A percentile compares a stretch with the other conserved stretches of the same genome.
Evolutionary conservation across 2,113 vertebrate genomes (phyloP).

Genomic region (Tachysurus vachellii): DNA sequence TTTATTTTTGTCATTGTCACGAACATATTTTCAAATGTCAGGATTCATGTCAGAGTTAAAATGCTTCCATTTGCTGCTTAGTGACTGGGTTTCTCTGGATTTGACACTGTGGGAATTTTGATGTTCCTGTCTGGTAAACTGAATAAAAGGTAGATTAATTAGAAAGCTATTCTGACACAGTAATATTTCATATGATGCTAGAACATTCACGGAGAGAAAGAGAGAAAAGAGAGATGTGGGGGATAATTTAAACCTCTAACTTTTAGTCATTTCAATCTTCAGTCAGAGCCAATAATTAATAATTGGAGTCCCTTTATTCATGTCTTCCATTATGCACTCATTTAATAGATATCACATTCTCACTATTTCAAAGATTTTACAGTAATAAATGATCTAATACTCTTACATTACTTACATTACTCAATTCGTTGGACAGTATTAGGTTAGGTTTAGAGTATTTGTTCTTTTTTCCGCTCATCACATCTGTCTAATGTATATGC

Average conservation of each 20-base stretch:
- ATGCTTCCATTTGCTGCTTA: background rate
- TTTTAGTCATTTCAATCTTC: conserved; percentile 36
- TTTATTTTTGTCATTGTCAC: background rate
- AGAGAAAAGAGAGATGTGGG: conserved; percentile 18
- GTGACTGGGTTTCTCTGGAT: background rate
- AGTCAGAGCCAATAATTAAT: conserved; percentile 44
- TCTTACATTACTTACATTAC: background rate
- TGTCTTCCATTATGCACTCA: conserved; percentile 2
- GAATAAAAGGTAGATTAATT: background rate
- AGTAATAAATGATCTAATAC: conserved; percentile 30
- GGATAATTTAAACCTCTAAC: conserved; percentile 49
- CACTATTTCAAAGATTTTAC: conserved; percentile 3
- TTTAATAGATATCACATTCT: conserved; percentile 9
- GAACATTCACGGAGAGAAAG: background rate
- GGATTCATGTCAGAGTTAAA: background rate
- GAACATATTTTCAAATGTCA: background rate
- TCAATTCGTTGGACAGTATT: background rate
- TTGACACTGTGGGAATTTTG: background rate
- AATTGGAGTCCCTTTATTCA: conserved; percentile 41
- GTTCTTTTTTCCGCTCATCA: background rate
- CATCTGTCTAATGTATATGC: background rate
- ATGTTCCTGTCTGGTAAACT: background rate
- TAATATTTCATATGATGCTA: background rate
- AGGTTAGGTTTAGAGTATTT: background rate
- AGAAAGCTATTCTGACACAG: background rate